Conservation (phyloP, 1,140 invertebrate species). For the Drosophila ambigua region DNA sequence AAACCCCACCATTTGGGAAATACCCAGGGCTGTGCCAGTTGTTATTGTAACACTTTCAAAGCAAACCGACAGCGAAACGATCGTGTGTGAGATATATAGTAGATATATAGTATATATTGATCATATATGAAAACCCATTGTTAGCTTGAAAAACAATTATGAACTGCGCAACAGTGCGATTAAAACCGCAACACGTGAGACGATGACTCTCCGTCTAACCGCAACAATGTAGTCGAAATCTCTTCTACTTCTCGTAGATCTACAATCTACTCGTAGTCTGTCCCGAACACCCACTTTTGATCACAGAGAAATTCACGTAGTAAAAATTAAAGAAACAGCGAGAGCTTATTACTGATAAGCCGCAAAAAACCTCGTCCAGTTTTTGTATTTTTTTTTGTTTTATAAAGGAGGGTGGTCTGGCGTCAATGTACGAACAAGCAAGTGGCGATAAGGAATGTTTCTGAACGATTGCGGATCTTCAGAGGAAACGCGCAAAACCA, state of each 20-base stretch:
- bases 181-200: conserved; percentile 41
- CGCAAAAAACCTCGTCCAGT: too few species aligned
- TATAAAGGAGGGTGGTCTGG: conserved; percentile 4
- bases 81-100: too few species aligned
- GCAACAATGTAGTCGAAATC: conserved; percentile 27
- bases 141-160: conserved; percentile 23
- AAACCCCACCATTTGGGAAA: neutral
- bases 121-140: neutral
- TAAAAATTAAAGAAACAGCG: conserved; percentile 10
- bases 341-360: conserved; percentile 24
- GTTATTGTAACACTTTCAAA: too few species aligned
- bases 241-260: neutral
- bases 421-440: conserved; percentile 32
- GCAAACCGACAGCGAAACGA: too few species aligned
- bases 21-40: neutral
- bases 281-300: neutral
- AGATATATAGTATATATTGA: too few species aligned
- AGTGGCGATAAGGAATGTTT: conserved; percentile 24
- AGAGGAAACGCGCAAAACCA: conserved; percentile 21
- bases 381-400: too few species aligned
- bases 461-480: conserved; percentile 16
- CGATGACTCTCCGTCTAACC: conserved; percentile 17
- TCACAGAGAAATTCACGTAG: conserved; percentile 12
- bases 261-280: conserved; percentile 11
- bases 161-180: conserved; percentile 42